Percentiles rank a stretch among this genome's conserved stretches.
phyloP scores from a whole-genome alignment of 1,140 invertebrate genomes.

The Oncopodura yosiiana region DNA sequence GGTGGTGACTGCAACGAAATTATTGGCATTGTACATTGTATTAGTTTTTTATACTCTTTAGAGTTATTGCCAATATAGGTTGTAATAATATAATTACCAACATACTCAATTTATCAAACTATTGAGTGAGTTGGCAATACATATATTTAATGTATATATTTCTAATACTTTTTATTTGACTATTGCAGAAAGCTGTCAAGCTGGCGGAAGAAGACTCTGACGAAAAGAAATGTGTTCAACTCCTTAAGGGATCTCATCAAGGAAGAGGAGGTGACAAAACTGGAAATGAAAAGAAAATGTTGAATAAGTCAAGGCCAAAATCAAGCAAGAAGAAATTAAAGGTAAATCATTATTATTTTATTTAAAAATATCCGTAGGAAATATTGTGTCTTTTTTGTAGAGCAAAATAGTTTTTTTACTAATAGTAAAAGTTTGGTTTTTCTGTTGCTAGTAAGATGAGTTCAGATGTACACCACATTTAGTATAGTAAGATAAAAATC shows the following conservation, averaged over 20 bases:
- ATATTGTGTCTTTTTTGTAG: too few relatives aligned
- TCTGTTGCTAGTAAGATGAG: too few relatives aligned
- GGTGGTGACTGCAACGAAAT: too few relatives aligned
- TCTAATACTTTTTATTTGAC: slow-evolving; percentile 1
- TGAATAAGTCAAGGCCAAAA: slow-evolving; percentile 17
- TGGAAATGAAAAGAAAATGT: slow-evolving; percentile 23
- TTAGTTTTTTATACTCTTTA: too few relatives aligned
- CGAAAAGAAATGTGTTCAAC: slow-evolving; percentile 19
- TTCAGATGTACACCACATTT: not conserved
- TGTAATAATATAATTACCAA: too few relatives aligned
- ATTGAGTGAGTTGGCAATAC: too few relatives aligned
- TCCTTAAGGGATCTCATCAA: slow-evolving; percentile 29
- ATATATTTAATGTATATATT: not conserved
- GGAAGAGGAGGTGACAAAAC: slow-evolving; percentile 15
- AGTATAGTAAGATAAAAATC: slow-evolving; percentile 7
- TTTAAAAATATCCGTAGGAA: too few relatives aligned
- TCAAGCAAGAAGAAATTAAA: slow-evolving; percentile 17
- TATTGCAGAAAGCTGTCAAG: slow-evolving; percentile 28
- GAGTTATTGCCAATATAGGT: too few relatives aligned
- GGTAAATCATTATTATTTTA: slow-evolving; percentile 10
- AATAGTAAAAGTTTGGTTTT: too few relatives aligned
- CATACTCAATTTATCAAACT: too few relatives aligned
- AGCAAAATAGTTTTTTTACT: too few relatives aligned
- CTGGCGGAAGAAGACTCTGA: slow-evolving; percentile 29
- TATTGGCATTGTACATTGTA: too few relatives aligned